Percentiles rank a stretch among this genome's conserved stretches.
Conservation (phyloP, 2,797 vertebrate genomes). For the Enteromius argenteus region DNA sequence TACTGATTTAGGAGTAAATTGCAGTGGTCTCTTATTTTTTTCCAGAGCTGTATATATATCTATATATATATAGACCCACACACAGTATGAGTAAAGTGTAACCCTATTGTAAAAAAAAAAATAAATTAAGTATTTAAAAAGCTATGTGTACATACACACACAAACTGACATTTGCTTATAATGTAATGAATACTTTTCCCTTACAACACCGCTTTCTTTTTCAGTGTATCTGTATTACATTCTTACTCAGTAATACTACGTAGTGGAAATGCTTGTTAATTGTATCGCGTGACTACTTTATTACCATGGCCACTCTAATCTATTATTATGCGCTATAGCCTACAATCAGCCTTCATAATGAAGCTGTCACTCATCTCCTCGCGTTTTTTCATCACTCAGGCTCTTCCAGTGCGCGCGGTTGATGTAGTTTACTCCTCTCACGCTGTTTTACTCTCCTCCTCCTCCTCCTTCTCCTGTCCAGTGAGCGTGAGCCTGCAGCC, state of each 20-base stretch:
- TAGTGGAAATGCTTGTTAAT: background rate
- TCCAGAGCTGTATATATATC: too few relatives aligned
- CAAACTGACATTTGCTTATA: background rate
- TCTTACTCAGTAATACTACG: too few relatives aligned
- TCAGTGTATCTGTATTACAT: background rate
- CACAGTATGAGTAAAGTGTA: too few relatives aligned
- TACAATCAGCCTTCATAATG: background rate
- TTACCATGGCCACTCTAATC: background rate
- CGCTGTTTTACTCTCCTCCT: slow-evolving; percentile 49
- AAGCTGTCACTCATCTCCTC: background rate
- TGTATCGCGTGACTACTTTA: background rate
- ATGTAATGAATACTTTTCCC: background rate
- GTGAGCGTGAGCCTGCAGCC: slow-evolving; percentile 8
- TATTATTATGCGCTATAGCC: background rate
- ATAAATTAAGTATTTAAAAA: too few relatives aligned
- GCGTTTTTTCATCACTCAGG: background rate
- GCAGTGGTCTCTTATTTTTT: too few relatives aligned
- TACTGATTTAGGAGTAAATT: too few relatives aligned
- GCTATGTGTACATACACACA: too few relatives aligned
- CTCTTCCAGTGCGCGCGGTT: background rate
- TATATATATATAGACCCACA: too few relatives aligned
- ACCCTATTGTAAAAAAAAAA: too few relatives aligned
- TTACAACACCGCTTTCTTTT: background rate
- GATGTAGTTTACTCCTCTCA: slow-evolving; percentile 68
- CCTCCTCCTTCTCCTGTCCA: slow-evolving; percentile 46